Percentiles rank a stretch among this genome's conserved stretches.
phyloP scores from a whole-genome alignment of 2,888 invertebrate species.

The Steinernema hermaphroditum region DNA sequence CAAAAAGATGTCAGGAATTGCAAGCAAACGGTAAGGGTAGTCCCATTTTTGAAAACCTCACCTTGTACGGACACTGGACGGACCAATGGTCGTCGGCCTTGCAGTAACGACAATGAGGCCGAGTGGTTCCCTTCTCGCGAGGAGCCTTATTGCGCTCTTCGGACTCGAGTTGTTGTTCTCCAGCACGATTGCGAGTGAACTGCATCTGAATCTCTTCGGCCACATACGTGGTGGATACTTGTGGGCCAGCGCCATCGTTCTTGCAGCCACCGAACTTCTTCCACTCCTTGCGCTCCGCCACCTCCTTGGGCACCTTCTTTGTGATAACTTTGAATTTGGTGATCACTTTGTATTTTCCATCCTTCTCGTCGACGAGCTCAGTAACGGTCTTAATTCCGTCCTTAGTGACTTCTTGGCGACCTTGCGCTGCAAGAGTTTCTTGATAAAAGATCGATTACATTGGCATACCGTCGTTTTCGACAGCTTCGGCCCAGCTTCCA shows the following conservation, averaged over 20 bases:
- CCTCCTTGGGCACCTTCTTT: slow-evolving; percentile 77
- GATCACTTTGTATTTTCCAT: slow-evolving; percentile 71
- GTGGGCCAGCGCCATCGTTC: slow-evolving; percentile 91
- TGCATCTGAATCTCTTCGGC: slow-evolving; percentile 93
- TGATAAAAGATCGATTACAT: not conserved
- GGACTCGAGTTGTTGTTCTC: slow-evolving; percentile 68
- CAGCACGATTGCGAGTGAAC: slow-evolving; percentile 67
- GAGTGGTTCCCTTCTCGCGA: slow-evolving; percentile 35
- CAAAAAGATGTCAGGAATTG: too few relatives aligned
- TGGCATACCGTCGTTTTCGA: slow-evolving; percentile 54
- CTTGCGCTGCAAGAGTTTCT: slow-evolving; percentile 33
- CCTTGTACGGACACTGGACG: slow-evolving; percentile 94
- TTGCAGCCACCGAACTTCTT: slow-evolving; percentile 90
- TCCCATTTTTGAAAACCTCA: slow-evolving; percentile 69
- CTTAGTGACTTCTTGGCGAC: slow-evolving; percentile 36
- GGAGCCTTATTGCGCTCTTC: slow-evolving; percentile 41
- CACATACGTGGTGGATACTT: slow-evolving; percentile 88
- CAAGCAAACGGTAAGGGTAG: too few relatives aligned
- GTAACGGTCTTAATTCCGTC: slow-evolving; percentile 42
- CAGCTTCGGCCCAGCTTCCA: slow-evolving; percentile 60
- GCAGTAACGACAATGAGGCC: slow-evolving; percentile 62
- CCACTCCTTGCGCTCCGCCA: slow-evolving; percentile 88
- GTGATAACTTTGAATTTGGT: slow-evolving; percentile 87
- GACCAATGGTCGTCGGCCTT: slow-evolving; percentile 86
- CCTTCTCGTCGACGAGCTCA: slow-evolving; percentile 37